Conservation (phyloP, 1,140 invertebrate species). For the Panagrolaimus sp. region DNA sequence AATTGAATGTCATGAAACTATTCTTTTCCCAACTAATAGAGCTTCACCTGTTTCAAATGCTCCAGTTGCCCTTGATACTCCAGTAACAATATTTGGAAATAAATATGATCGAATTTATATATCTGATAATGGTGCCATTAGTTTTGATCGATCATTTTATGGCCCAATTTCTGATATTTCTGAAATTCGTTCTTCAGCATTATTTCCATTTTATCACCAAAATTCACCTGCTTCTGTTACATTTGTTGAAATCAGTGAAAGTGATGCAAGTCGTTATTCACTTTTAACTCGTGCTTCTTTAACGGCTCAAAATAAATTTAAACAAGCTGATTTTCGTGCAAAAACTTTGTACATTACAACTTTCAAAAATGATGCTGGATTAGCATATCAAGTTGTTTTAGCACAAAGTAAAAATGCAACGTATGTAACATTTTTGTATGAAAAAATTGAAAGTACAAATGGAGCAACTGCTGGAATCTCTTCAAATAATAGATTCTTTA, state of each 20-base stretch:
- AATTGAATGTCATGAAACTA: slow-evolving; percentile 33
- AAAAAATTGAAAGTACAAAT: slow-evolving; percentile 30
- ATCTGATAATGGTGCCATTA: slow-evolving; percentile 46
- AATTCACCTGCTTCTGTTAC: slow-evolving; percentile 33
- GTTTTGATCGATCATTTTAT: slow-evolving; percentile 37
- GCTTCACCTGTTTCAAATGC: not conserved
- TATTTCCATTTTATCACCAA: slow-evolving; percentile 41
- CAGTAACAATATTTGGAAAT: slow-evolving; percentile 39
- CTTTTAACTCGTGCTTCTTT: slow-evolving; percentile 41
- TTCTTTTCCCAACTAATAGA: slow-evolving; percentile 20
- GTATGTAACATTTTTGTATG: slow-evolving; percentile 46
- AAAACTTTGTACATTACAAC: slow-evolving; percentile 40
- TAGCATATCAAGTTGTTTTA: slow-evolving; percentile 46
- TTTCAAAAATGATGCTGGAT: slow-evolving; percentile 39
- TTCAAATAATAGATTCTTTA: slow-evolving; percentile 28
- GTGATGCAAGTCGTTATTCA: slow-evolving; percentile 28
- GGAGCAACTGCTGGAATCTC: slow-evolving; percentile 37
- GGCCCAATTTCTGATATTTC: slow-evolving; percentile 25
- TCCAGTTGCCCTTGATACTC: not conserved
- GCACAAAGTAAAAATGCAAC: slow-evolving; percentile 38
- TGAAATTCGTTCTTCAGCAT: slow-evolving; percentile 20
- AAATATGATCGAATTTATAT: slow-evolving; percentile 33
- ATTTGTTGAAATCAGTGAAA: slow-evolving; percentile 30
- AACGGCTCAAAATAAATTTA: slow-evolving; percentile 35
- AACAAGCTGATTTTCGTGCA: slow-evolving; percentile 32